Base-by-base conservation (phyloP, 2,888 invertebrate species). In the Ischnura elegans region DNA sequence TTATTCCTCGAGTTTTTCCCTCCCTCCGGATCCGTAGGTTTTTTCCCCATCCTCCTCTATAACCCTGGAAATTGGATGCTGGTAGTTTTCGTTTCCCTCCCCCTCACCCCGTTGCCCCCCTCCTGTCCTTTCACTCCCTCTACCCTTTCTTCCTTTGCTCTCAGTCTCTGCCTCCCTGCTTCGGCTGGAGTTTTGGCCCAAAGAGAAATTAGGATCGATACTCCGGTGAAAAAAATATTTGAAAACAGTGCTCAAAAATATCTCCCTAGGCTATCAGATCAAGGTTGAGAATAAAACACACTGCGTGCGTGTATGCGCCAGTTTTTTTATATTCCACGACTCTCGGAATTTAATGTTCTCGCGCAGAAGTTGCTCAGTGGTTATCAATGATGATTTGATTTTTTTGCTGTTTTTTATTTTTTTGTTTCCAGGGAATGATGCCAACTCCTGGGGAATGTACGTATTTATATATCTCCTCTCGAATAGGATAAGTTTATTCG, bases 41-140 rank as follows among this genome's bases (percentile, higher is more conserved):
- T 36, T n/a, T 76, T 36, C 6, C n/a, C 19, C 51, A 2, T 51
- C 76, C 36, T 76, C 36, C n/a, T n/a, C n/a, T n/a, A 13, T 36
- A 76, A 36, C n/a, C 76, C 36, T 76, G 76, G 76, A 36, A 76
- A 76, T 76, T 76, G 76, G 76, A 76, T 76, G 76, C 76, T 76
- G 76, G 76, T 36, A 76, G 76, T 76, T 76, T 76, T 76, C 76
- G 76, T 76, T 76, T 76, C 16, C 36, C 76, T 76, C 16, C 76
- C 25, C 76, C 16, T 2, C 8, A 76, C 36, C 76, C 36, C 76
- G n/a, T n/a, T n/a, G n/a, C 13, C 13, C 36, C 61, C n/a, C 61
- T 6, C 61, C n/a, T 25, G 29, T 16, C 0, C 66, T 66, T 66
- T 66, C 76, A 36, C 76, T 36, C 76, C 25, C 6, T 76, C n/a